These are phyloP conservation scores for Dendroctonus ponderosae DNA, from an alignment of 1,140 invertebrate species.

Conservation along the genomic window DNA sequence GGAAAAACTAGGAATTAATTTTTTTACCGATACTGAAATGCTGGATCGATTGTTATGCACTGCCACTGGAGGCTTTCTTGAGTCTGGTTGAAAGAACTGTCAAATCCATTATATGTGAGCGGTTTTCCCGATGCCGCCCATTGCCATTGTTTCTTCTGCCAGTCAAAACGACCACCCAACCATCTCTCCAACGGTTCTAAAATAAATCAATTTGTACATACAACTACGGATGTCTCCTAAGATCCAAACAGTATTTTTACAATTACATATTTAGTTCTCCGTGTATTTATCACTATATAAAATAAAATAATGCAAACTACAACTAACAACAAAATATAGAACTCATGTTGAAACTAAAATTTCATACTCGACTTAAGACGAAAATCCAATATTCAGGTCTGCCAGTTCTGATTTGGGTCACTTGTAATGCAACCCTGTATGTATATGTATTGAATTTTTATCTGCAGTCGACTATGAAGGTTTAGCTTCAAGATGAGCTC, in stretches of 20 bases:
- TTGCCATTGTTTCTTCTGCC: slow-evolving; percentile 63
- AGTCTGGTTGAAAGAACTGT: slow-evolving; percentile 17
- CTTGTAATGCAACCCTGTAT: too few species aligned
- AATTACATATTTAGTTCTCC: not conserved
- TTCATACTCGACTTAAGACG: too few species aligned
- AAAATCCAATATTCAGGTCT: too few species aligned
- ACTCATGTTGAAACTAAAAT: too few species aligned
- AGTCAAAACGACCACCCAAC: slow-evolving; percentile 74
- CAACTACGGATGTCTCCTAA: not conserved
- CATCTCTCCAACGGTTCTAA: slow-evolving; percentile 67
- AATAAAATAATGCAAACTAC: too few species aligned
- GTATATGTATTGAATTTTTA: too few species aligned
- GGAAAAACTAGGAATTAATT: not conserved
- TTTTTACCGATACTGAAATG: slow-evolving; percentile 30
- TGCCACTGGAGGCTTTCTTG: slow-evolving; percentile 28
- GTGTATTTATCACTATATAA: not conserved
- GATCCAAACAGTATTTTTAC: not conserved
- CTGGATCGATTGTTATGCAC: slow-evolving; percentile 36
- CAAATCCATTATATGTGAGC: slow-evolving; percentile 38
- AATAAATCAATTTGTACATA: slow-evolving; percentile 35
- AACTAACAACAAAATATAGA: too few species aligned
- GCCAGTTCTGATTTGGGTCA: too few species aligned
- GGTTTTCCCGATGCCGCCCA: slow-evolving; percentile 65
- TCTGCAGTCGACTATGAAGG: too few species aligned
- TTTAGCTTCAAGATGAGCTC: too few species aligned